phyloP scores from a whole-genome alignment of 2,113 vertebrate species.

The Prochilodus magdalenae region DNA sequence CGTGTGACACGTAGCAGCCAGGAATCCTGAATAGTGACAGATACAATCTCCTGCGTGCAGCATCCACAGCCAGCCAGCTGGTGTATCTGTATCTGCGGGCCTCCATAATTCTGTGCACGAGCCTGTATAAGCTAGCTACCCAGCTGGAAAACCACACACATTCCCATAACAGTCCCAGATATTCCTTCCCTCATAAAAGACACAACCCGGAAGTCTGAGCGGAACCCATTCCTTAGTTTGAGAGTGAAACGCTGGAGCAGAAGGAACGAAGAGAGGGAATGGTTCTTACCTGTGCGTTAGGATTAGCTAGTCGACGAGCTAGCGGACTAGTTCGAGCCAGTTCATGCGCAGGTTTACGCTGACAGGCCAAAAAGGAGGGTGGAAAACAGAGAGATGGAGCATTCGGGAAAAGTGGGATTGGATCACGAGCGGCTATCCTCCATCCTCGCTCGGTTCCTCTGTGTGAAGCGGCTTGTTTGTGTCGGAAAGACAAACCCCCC shows the following conservation, averaged over 20 bases:
- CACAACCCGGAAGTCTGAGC: neutral
- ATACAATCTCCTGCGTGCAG: neutral
- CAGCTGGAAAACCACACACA: neutral
- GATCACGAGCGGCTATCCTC: neutral
- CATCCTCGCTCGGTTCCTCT: neutral
- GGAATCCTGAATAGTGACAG: neutral
- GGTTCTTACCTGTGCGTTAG: conserved; percentile 66
- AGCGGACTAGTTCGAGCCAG: conserved; percentile 60
- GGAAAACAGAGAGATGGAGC: neutral
- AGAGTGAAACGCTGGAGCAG: neutral
- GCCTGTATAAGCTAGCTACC: neutral
- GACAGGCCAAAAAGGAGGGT: conserved; percentile 39
- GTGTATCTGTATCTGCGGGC: neutral
- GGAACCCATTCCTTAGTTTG: neutral
- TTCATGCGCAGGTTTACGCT: conserved; percentile 39
- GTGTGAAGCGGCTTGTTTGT: conserved; percentile 55
- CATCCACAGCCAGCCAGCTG: neutral
- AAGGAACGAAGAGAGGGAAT: neutral
- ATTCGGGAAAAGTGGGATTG: conserved; percentile 25
- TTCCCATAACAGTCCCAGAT: no score
- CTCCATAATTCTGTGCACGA: neutral
- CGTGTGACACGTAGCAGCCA: neutral
- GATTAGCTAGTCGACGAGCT: conserved; percentile 56
- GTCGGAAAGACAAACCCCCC: conserved; percentile 49
- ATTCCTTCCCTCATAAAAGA: neutral